Base-by-base conservation (phyloP, 1,140 invertebrate species). In the Drosophila miranda region DNA sequence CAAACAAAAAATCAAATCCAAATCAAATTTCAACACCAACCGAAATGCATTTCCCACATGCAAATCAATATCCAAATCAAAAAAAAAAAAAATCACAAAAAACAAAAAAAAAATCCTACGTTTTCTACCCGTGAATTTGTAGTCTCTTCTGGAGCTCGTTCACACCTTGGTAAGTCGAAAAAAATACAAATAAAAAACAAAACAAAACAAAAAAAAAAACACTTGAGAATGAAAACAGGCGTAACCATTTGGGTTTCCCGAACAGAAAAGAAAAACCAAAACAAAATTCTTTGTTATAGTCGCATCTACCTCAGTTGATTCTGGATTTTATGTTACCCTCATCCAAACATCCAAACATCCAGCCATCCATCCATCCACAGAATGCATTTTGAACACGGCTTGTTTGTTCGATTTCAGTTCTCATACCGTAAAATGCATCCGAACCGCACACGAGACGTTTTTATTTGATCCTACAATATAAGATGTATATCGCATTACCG, bases 61-160 rank as follows among this genome's bases (percentile, higher is more conserved):
- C 71, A 68, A 73, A 75, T 57, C 54, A 75, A 75, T 56, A 67
- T 74, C 55, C 43, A 73, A 64, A 71, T 42, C 56, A 75, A 73
- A 72, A 70, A 72, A 66, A 59, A 53, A 59, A 53, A 83, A 49
- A 48, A 51, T 41, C 38, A 68, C 43, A 76, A 51, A 56, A 64
- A 63, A 66, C 51, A 66, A 59, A 70, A 59, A 52, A 69, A 78
- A 83, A 80, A 69, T 71, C 69, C 75, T 72, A 82, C 87, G 78
- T 89, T 78, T 74, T 58, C 81, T 74, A 84, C 81, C 45, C 59
- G 78, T 82, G 87, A 89, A 89, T 60, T 82, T 93, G 93, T 96
- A 97, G 96, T 96, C 95, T 96, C 95, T 97, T 97, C 96, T 97
- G 96, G 96, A 97, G 95, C 95, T 97, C 95, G 94, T 97, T 97